Evolutionary conservation across 2,797 vertebrate species (phyloP).

Genomic region (Epinephelus awoara): DNA sequence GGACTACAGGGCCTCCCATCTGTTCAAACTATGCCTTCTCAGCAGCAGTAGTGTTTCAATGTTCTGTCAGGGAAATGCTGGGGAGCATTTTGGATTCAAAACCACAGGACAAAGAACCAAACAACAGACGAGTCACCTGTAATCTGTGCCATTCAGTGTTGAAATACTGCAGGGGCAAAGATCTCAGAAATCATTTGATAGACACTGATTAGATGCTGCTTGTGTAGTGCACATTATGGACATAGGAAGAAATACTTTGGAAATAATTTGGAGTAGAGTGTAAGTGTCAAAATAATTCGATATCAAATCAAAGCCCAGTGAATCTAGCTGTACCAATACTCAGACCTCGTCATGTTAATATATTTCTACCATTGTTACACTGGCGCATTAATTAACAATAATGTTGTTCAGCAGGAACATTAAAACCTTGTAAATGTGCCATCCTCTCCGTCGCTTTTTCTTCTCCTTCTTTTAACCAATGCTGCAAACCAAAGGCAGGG

Average conservation of each 20-base stretch:
- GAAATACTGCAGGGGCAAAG: not conserved
- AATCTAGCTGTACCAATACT: not conserved
- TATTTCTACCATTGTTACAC: not conserved
- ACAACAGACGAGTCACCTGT: not conserved
- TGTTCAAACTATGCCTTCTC: not conserved
- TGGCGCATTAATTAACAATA: constrained; percentile 15
- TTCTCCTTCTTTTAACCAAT: constrained; percentile 19
- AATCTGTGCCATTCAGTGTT: not conserved
- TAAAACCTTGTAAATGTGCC: not conserved
- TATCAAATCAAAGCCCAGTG: not conserved
- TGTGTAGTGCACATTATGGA: not conserved
- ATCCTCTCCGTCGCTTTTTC: constrained; percentile 12
- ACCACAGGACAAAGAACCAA: not conserved
- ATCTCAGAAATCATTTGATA: not conserved
- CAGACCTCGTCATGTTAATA: not conserved
- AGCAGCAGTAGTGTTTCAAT: not conserved
- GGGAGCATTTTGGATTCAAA: not conserved
- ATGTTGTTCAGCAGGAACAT: not conserved
- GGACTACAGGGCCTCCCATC: not conserved
- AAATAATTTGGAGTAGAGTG: not conserved
- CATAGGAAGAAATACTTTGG: not conserved
- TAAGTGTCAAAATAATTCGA: not conserved
- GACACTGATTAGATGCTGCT: not conserved
- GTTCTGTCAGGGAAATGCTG: not conserved
- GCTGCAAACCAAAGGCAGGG: constrained; percentile 40